Conservation (phyloP, 2,888 invertebrate species). For the Pristionchus entomophagus region DNA sequence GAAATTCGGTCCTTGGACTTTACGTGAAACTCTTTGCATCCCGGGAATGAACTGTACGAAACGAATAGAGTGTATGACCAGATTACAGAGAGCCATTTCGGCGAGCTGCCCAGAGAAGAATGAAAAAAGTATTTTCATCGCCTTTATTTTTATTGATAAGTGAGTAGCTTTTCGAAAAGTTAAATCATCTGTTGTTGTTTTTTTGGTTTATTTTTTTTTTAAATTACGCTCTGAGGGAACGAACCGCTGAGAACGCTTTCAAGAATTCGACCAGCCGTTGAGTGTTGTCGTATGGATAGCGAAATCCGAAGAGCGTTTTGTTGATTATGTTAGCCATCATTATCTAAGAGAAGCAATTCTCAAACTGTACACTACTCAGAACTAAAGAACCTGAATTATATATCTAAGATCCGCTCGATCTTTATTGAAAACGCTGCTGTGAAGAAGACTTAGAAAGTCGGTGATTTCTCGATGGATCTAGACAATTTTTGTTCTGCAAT, state of each 20-base stretch:
- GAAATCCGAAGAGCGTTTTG: slow-evolving; percentile 14
- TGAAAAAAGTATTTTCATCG: no score
- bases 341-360: background rate
- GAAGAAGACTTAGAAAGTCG: background rate
- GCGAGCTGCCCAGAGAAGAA: no score
- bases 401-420: background rate
- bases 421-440: background rate
- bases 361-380: background rate
- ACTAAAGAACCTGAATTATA: background rate
- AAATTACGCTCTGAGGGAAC: background rate
- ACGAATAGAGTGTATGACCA: background rate
- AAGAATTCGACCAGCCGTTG: background rate
- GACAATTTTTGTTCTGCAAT: no score
- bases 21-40: background rate
- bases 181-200: no score
- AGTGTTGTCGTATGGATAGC: background rate
- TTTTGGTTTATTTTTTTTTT: no score
- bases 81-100: background rate
- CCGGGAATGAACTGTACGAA: background rate
- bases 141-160: no score
- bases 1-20: background rate
- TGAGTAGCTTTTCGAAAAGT: no score
- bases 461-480: background rate
- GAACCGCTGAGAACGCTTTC: background rate
- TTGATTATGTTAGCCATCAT: background rate